Percentiles rank a stretch among this genome's conserved stretches.
Conservation (phyloP, 2,888 invertebrate genomes). For the Xanthia icteritia region DNA sequence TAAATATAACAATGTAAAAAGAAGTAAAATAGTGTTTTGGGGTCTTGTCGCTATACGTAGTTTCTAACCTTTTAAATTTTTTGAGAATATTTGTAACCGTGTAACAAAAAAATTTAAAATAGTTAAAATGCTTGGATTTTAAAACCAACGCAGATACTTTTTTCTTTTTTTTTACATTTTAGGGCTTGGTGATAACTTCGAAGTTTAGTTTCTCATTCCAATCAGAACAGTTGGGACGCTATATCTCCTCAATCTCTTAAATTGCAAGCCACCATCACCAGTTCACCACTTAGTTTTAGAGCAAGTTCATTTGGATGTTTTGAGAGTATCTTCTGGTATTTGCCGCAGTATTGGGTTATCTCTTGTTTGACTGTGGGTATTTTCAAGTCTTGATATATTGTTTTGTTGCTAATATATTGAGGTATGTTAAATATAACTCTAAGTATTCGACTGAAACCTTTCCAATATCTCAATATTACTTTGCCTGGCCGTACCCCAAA, state of each 20-base stretch:
- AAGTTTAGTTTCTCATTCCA: too few species aligned
- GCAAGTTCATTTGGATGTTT: neutral
- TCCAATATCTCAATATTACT: neutral
- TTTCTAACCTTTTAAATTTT: too few species aligned
- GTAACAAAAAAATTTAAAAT: too few species aligned
- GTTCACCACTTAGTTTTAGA: neutral
- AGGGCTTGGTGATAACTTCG: too few species aligned
- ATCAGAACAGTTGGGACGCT: neutral
- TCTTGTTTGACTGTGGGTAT: neutral
- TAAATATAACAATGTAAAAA: too few species aligned
- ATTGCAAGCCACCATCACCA: neutral
- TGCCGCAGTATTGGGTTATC: neutral
- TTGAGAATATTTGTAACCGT: too few species aligned
- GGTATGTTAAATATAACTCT: neutral
- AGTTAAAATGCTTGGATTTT: too few species aligned
- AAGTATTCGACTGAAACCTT: neutral
- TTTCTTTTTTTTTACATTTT: too few species aligned
- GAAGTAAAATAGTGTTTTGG: too few species aligned
- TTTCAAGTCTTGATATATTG: neutral
- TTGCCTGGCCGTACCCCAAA: neutral
- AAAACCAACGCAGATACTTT: too few species aligned
- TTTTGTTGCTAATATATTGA: neutral
- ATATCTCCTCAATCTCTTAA: neutral
- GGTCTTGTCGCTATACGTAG: too few species aligned
- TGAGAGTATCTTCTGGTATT: neutral